A percentile compares a stretch with the other conserved stretches of the same genome.
Evolutionary conservation across 2,113 vertebrate genomes (phyloP).

Genomic region (Cyrtonyx montezumae): DNA sequence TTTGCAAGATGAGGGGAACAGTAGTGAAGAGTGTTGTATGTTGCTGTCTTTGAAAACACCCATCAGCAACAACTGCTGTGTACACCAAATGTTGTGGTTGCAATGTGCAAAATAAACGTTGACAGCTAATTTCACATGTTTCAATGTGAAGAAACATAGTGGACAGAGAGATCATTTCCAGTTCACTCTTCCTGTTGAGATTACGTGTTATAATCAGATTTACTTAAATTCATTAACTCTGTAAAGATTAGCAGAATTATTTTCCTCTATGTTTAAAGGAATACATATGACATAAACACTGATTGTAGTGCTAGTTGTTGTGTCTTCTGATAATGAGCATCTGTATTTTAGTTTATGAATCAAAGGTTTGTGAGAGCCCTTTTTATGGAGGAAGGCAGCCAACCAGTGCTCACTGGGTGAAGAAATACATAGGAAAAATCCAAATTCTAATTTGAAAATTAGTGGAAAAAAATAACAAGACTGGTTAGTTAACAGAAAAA

Average conservation of each 20-base stretch:
- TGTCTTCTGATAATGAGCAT: neutral
- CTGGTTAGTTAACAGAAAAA: conserved; percentile 37
- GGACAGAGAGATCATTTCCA: neutral
- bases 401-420: neutral
- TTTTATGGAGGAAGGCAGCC: neutral
- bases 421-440: conserved; percentile 43
- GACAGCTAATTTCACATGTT: neutral
- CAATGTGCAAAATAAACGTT: neutral
- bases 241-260: neutral
- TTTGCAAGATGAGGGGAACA: neutral
- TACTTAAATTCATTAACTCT: neutral
- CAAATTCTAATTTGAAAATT: conserved; percentile 52
- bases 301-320: neutral
- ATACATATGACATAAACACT: neutral
- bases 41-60: conserved; percentile 10
- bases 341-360: neutral
- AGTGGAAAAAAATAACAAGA: conserved; percentile 48
- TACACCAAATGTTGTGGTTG: neutral
- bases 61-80: neutral
- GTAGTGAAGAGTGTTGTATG: neutral
- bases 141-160: neutral
- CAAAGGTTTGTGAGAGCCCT: neutral
- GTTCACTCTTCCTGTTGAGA: neutral
- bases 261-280: neutral
- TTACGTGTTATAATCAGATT: neutral